These are phyloP conservation scores for Sus scrofa DNA, from an alignment of 2,113 vertebrate species.

Conservation along the genomic window DNA sequence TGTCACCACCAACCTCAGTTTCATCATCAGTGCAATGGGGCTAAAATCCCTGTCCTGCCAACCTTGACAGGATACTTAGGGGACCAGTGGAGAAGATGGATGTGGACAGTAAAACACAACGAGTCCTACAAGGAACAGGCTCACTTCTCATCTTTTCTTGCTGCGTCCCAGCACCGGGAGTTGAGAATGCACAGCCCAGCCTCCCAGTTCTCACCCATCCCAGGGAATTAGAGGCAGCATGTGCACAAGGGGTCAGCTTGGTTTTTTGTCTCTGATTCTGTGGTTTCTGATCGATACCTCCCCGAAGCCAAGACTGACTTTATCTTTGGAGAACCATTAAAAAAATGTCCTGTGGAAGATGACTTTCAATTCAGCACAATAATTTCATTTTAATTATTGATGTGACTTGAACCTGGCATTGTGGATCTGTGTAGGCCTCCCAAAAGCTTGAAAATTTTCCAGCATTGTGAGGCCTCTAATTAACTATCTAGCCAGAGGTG, in stretches of 20 bases:
- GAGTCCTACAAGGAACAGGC: neutral
- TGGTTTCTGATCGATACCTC: conserved; percentile 37
- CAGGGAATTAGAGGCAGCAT: neutral
- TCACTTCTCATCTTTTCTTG: neutral
- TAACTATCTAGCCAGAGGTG: conserved; percentile 40
- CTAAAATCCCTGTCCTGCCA: neutral
- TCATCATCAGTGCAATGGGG: neutral
- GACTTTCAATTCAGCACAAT: conserved; percentile 3
- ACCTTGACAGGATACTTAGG: neutral
- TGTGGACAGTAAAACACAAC: neutral
- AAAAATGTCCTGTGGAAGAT: conserved; percentile 28
- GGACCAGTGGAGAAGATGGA: neutral
- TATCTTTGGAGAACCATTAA: conserved; percentile 67
- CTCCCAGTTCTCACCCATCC: neutral
- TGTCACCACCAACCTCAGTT: neutral
- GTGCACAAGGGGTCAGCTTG: neutral
- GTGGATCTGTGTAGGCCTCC: conserved; percentile 53
- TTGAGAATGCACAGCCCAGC: neutral
- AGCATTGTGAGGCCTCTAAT: neutral
- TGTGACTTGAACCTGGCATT: conserved; percentile 56
- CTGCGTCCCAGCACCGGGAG: neutral
- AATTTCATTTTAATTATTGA: conserved; percentile 74
- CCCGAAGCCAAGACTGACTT: conserved; percentile 55
- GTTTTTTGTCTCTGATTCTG: conserved; percentile 30
- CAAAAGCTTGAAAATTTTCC: conserved; percentile 54